A percentile compares a stretch with the other conserved stretches of the same genome.
Conservation (phyloP, 1,140 invertebrate genomes). For the Zaprionus gabonicus region DNA sequence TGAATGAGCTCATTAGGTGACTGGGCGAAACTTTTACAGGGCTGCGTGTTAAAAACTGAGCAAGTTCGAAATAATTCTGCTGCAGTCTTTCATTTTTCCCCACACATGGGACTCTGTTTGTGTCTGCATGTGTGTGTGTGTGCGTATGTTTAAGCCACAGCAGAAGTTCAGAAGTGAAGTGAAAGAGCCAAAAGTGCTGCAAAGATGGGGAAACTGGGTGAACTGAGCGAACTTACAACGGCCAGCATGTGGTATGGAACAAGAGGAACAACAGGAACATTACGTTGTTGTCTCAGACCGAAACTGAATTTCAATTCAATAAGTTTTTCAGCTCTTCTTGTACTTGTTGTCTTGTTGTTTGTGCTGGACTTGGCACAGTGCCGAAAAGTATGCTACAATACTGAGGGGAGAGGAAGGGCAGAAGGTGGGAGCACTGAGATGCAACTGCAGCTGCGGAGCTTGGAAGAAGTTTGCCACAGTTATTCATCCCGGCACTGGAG, state of each 20-base stretch:
- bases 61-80: constrained; percentile 18
- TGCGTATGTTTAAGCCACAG: neutral
- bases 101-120: neutral
- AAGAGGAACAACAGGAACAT: constrained; percentile 42
- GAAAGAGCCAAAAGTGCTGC: constrained; percentile 11
- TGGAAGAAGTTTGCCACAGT: constrained; percentile 9
- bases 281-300: constrained; percentile 49
- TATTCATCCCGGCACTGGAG: constrained; percentile 29
- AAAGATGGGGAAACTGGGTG: constrained; percentile 6
- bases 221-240: constrained; percentile 22
- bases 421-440: neutral
- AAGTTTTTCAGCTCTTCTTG: constrained; percentile 47
- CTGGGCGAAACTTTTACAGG: constrained; percentile 1
- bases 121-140: neutral
- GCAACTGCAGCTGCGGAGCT: neutral
- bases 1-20: constrained; percentile 28
- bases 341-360: constrained; percentile 26
- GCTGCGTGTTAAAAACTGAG: constrained; percentile 16
- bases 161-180: constrained; percentile 31
- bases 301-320: constrained; percentile 63
- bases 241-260: constrained; percentile 34
- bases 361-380: constrained; percentile 29
- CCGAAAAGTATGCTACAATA: constrained; percentile 36
- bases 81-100: constrained; percentile 8
- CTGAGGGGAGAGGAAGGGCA: neutral